Percentiles rank a stretch among this genome's conserved stretches.
Conservation (phyloP, 2,113 vertebrate species). For the Bolborhynchus lineola region DNA sequence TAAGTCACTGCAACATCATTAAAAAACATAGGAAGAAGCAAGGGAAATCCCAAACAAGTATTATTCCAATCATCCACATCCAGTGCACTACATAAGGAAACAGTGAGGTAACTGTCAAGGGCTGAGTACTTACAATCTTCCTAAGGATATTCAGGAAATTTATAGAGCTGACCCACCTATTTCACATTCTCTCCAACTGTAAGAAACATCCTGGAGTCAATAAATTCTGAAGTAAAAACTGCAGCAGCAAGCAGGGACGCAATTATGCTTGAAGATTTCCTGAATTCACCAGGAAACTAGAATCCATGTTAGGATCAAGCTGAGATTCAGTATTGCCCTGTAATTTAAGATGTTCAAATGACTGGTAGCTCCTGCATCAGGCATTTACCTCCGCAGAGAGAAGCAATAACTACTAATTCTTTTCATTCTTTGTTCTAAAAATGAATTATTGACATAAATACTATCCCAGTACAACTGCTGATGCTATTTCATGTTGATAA, state of each 20-base stretch:
- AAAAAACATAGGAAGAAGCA: not conserved
- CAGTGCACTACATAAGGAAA: not conserved
- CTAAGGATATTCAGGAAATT: not conserved
- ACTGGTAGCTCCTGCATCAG: not conserved
- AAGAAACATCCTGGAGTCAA: not conserved
- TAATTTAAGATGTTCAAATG: not conserved
- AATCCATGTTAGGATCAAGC: not conserved
- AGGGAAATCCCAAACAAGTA: not conserved
- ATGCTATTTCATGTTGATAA: slow-evolving; percentile 38
- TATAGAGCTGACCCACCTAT: not conserved
- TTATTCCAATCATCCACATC: not conserved
- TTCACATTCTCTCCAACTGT: not conserved
- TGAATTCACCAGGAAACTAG: not conserved
- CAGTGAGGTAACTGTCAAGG: not conserved
- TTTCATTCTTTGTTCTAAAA: not conserved
- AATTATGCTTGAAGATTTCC: not conserved
- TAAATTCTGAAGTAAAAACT: not conserved
- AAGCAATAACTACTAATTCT: not conserved
- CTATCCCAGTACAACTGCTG: slow-evolving; percentile 3
- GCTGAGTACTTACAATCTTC: not conserved
- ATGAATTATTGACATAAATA: slow-evolving; percentile 5
- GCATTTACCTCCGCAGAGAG: not conserved
- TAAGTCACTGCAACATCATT: not conserved
- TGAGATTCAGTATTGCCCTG: not conserved
- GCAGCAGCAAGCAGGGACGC: not conserved